A percentile compares a stretch with the other conserved stretches of the same genome.
These are phyloP conservation scores for Cryptotis parvus DNA, from an alignment of 2,113 vertebrate species.

Conservation along the genomic window DNA sequence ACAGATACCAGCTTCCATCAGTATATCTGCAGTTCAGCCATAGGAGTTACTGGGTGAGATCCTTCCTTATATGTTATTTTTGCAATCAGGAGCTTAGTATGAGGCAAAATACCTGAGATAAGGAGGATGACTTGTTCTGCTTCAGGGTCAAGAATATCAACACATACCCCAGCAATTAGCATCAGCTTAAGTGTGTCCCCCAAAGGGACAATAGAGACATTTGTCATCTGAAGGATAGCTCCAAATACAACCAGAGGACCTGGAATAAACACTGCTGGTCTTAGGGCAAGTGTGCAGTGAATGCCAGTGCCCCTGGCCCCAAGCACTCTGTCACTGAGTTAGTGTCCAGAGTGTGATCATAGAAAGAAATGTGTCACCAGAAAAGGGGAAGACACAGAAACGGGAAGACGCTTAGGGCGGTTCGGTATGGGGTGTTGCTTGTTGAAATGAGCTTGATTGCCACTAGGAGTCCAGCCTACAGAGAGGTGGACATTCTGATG, in stretches of 20 bases:
- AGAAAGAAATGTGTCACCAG: neutral
- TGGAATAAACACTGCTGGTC: neutral
- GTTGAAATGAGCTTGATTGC: neutral
- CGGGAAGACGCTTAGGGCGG: neutral
- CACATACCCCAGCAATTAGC: neutral
- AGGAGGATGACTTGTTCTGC: neutral
- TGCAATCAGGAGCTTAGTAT: neutral
- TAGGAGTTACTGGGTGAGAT: neutral
- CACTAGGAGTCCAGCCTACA: neutral
- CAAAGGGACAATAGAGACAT: neutral
- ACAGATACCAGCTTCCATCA: neutral
- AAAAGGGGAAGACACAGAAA: neutral
- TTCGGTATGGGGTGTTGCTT: neutral
- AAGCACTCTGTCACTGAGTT: neutral
- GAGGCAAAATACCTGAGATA: neutral
- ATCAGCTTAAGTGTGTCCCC: neutral
- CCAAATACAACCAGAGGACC: neutral
- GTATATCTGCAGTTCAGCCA: neutral
- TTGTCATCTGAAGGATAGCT: neutral
- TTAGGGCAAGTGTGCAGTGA: neutral
- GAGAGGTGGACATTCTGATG: neutral
- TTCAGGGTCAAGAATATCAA: neutral
- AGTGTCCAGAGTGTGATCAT: neutral
- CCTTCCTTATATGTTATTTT: neutral
- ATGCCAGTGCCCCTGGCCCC: accelerated